Evolutionary conservation across 2,888 invertebrate genomes (phyloP), one percentile per base, ranked within the genome.

Genomic region (Melieria crassipennis): DNA sequence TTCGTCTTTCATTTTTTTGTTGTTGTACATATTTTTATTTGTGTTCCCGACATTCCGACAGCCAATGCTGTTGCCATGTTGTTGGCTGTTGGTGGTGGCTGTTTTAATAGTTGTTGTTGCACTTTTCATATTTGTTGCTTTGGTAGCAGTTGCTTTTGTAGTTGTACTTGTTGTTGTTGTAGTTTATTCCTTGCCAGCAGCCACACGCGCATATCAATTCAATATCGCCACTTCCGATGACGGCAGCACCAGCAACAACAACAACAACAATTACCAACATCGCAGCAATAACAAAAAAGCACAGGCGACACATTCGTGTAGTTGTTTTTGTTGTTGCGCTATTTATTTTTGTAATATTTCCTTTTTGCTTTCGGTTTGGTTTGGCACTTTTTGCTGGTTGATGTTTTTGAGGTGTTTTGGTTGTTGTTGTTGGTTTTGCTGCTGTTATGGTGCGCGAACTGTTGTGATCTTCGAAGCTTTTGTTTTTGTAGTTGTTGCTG

Each of bases 41-140:
- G 63, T 56, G 63, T 62, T 69, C 46, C 69, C 56, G 55, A 56
- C 63, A 69, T 69, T 56, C 63, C 69, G 62, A 7, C 46, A 46
- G 43, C 42, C 45, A 13, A n/a, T 60, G 52, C 47, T 48, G 67
- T 16, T 57, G 48, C 13, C 42, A 43, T 50, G 50, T 48, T 67
- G 13, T 16, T 68, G 67, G 16, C 1, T 11, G 48, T 57, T 50
- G 50, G 43, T 64, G 52, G 10, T 69, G 47, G 13, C 30, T 62
- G 1, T 47, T 46, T 47, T 10, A 4, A 4, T 30, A 45, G n/a
- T 45, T 55, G 16, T 50, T 68, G 52, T 55, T 62, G n/a, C 30
- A 30, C 16, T 67, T 43, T 50, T 60, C 4, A 42, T 55, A 13
- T 43, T 9, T 7, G 6, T 45, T 52, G 42, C 47, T 66, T 58